phyloP scores from a whole-genome alignment of 2,888 invertebrate genomes.

The Hyles lineata region DNA sequence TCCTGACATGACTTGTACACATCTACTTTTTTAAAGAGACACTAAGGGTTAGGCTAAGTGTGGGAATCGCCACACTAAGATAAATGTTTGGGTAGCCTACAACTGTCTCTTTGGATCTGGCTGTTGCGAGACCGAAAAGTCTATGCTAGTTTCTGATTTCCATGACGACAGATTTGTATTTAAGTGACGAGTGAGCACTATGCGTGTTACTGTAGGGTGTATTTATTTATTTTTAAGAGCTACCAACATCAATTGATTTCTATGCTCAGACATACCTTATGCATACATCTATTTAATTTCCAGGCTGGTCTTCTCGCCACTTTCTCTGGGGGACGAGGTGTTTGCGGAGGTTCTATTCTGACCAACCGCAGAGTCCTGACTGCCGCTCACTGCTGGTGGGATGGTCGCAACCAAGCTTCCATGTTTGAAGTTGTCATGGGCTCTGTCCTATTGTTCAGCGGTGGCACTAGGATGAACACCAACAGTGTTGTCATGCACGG shows the following conservation, averaged over 20 bases:
- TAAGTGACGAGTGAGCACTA: no score
- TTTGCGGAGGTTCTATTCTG: slow-evolving; percentile 59
- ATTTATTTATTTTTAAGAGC: no score
- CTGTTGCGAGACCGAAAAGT: no score
- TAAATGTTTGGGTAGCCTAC: no score
- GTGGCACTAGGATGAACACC: slow-evolving; percentile 52
- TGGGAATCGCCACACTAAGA: no score
- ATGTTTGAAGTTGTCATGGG: slow-evolving; percentile 57
- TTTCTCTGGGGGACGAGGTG: slow-evolving; percentile 37
- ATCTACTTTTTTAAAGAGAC: no score
- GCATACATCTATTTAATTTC: slow-evolving; percentile 20
- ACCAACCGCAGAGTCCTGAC: slow-evolving; percentile 44
- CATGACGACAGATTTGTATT: no score
- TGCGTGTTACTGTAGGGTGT: no score
- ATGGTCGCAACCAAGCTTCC: slow-evolving; percentile 53
- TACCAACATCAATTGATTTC: background rate
- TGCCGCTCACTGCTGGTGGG: slow-evolving; percentile 60
- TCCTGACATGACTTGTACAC: background rate
- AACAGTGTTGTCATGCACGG: slow-evolving; percentile 50
- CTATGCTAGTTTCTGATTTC: no score
- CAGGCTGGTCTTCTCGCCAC: slow-evolving; percentile 47
- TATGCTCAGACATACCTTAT: no score
- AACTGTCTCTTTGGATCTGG: no score
- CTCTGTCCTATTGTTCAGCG: slow-evolving; percentile 52
- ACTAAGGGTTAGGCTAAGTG: no score